Evolutionary conservation across 2,113 vertebrate species (phyloP), one percentile per base, ranked within the genome.

Genomic region (Cephalopholis sonnerati): DNA sequence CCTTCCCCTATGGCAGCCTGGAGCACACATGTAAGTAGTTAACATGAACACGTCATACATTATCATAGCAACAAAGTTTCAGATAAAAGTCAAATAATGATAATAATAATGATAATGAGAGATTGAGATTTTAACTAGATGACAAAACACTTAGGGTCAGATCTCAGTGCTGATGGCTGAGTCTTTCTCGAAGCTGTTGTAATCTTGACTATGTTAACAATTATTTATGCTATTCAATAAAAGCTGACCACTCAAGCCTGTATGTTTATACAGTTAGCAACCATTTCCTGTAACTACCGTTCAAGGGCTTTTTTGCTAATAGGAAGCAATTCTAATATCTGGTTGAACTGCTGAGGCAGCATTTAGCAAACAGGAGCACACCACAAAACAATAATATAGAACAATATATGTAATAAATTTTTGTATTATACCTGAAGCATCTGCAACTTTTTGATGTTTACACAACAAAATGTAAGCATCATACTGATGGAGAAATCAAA

Each of bases 1-100:
- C 98, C 25, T 97, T 99, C 86, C 95, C 97, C 54, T 99, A 98
- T 0, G 97, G 97, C 84, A 96, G 92, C 90, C 89, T 96, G 86
- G 96, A 96, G 57, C 92, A 96, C 93, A 96, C 96, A 7, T 96
- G 98, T 99, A 91, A 98, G 97, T 88, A 25, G 39, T 87, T 61
- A 36, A 53, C 25, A 48, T 59, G 29, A 18, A n/a, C 32, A 69
- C 22, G 10, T 71, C 69, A 57, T 76, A 39, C 36, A 36, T 63
- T 61, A 58, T 62, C 39, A 48, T 24, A 54, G 32, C 0, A 50
- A 22, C 24, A 81, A 57, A 63, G 8, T 74, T 36, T 15, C 3
- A 54, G 1, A 15, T 72, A 57, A 25, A 78, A 79, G 79, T 48
- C 13, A 15, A 65, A 77, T 67, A 55, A 54, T 20, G 27, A 22